These are phyloP conservation scores for Acipenser transmontanus DNA, from an alignment of 2,797 vertebrate genomes.

Conservation along the genomic window DNA sequence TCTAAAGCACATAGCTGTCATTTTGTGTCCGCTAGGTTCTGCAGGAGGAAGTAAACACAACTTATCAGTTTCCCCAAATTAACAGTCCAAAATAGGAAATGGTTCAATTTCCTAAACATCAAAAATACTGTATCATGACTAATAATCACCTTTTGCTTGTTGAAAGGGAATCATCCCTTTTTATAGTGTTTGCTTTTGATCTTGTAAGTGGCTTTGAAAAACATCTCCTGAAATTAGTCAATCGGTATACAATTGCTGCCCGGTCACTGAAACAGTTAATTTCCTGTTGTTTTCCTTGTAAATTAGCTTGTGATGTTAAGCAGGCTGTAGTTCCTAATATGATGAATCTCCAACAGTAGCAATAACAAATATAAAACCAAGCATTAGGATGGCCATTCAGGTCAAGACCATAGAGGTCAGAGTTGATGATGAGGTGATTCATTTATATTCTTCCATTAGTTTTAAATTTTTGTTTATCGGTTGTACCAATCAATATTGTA, in stretches of 20 bases:
- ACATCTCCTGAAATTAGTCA: not conserved
- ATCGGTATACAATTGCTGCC: not conserved
- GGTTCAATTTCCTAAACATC: conserved; percentile 11
- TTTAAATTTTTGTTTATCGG: too few relatives aligned
- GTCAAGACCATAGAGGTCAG: too few relatives aligned
- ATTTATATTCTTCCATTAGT: too few relatives aligned
- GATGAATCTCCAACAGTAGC: too few relatives aligned
- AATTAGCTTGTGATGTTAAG: not conserved
- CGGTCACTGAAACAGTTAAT: not conserved
- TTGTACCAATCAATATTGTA: too few relatives aligned
- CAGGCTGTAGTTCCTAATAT: not conserved
- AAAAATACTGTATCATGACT: conserved; percentile 3
- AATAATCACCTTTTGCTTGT: not conserved
- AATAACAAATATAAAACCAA: too few relatives aligned
- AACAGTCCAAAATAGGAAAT: not conserved
- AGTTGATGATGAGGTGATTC: too few relatives aligned
- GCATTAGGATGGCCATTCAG: too few relatives aligned
- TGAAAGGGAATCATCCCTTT: not conserved
- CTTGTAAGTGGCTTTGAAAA: not conserved
- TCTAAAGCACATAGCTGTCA: not conserved
- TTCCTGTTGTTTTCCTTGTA: not conserved
- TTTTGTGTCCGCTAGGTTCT: not conserved
- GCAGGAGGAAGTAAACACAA: not conserved
- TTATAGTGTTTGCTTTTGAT: not conserved
- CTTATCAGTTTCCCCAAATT: not conserved